phyloP scores from a whole-genome alignment of 2,888 invertebrate species.

The Timandra comae region DNA sequence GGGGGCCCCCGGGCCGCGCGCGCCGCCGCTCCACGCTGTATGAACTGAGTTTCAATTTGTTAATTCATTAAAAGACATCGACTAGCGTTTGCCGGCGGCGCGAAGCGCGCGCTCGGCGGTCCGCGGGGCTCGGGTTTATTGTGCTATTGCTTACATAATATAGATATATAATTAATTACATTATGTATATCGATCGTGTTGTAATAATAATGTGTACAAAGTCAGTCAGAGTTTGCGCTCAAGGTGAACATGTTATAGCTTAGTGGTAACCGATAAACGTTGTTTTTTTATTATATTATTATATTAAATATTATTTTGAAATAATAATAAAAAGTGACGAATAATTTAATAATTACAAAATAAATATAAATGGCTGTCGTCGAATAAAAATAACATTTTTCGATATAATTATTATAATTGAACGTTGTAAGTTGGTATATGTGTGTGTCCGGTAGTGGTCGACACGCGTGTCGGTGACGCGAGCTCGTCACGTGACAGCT shows the following conservation, averaged over 20 bases:
- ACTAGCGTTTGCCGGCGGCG: slow-evolving; percentile 23
- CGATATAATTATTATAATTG: slow-evolving; percentile 29
- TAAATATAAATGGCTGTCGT: slow-evolving; percentile 49
- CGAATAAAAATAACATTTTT: slow-evolving; percentile 42
- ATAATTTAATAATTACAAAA: slow-evolving; percentile 36
- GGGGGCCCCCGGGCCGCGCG: slow-evolving; percentile 14
- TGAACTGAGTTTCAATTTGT: no score
- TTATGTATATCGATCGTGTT: slow-evolving; percentile 58
- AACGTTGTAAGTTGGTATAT: slow-evolving; percentile 19
- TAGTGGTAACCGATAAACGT: slow-evolving; percentile 44
- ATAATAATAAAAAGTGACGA: slow-evolving; percentile 22
- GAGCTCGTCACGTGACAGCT: slow-evolving; percentile 7
- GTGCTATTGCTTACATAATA: slow-evolving; percentile 57
- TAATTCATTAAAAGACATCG: slow-evolving; percentile 27
- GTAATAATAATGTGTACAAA: slow-evolving; percentile 74
- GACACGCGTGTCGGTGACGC: no score
- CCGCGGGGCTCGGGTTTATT: slow-evolving; percentile 24
- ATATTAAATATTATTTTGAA: slow-evolving; percentile 14
- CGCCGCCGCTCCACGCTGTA: no score
- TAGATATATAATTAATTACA: slow-evolving; percentile 37
- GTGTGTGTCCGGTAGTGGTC: no score
- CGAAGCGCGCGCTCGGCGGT: no score
- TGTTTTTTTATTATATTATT: slow-evolving; percentile 6
- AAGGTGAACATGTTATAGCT: slow-evolving; percentile 62
- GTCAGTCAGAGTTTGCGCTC: slow-evolving; percentile 62